Evolutionary conservation across 1,140 invertebrate species (phyloP).

Genomic region (Pseudomyrmex sp.): DNA sequence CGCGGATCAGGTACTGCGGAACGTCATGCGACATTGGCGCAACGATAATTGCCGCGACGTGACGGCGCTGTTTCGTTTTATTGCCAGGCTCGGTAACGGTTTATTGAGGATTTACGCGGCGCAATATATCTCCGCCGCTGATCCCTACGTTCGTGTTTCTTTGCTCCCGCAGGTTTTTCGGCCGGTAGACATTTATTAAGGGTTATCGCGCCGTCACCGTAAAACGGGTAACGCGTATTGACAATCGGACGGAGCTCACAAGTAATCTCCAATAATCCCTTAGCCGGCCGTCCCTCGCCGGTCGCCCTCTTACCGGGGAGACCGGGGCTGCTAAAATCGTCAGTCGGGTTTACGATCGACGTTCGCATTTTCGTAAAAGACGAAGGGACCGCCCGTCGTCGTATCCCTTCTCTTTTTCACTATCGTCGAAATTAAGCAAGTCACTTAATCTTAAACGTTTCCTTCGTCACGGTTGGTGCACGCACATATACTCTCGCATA

Average conservation of each 20-base stretch:
- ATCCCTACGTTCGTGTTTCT: slow-evolving; percentile 74
- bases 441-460: slow-evolving; percentile 39
- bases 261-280: slow-evolving; percentile 77
- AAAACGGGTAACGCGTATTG: slow-evolving; percentile 74
- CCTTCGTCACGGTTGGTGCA: slow-evolving; percentile 19
- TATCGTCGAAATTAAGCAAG: slow-evolving; percentile 27
- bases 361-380: slow-evolving; percentile 25
- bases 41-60: slow-evolving; percentile 73
- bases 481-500: not conserved
- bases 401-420: not conserved
- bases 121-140: slow-evolving; percentile 73
- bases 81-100: slow-evolving; percentile 74
- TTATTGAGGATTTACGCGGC: slow-evolving; percentile 75
- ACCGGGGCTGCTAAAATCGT: slow-evolving; percentile 50
- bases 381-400: slow-evolving; percentile 19
- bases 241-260: slow-evolving; percentile 75
- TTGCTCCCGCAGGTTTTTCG: slow-evolving; percentile 74
- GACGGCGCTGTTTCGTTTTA: slow-evolving; percentile 75
- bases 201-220: slow-evolving; percentile 75
- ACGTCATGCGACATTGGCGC: slow-evolving; percentile 64
- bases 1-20: slow-evolving; percentile 42
- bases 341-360: slow-evolving; percentile 56
- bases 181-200: slow-evolving; percentile 75
- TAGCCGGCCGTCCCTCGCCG: slow-evolving; percentile 40
- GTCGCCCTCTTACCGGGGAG: not conserved